phyloP scores from a whole-genome alignment of 1,140 invertebrate genomes.

The Leptinotarsa lineolata region DNA sequence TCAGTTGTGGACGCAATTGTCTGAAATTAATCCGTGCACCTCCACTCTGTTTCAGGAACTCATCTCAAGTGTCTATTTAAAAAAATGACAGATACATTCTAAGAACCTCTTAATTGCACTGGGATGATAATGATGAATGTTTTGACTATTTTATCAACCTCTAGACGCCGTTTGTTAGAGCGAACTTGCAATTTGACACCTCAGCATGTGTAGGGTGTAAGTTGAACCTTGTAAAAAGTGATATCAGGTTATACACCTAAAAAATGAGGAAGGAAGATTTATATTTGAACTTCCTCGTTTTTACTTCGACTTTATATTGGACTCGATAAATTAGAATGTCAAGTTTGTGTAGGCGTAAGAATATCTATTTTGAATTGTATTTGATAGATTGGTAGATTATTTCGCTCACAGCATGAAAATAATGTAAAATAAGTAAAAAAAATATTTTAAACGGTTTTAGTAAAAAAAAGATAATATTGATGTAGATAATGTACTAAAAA shows the following conservation, averaged over 20 bases:
- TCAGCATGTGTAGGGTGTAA: slow-evolving; percentile 8
- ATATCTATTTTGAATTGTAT: too few relatives aligned
- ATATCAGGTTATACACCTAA: neutral
- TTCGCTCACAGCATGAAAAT: too few relatives aligned
- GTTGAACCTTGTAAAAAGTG: neutral
- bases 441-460: too few relatives aligned
- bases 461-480: too few relatives aligned
- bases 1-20: too few relatives aligned
- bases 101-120: slow-evolving; percentile 1
- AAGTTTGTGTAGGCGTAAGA: neutral
- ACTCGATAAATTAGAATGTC: neutral
- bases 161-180: neutral
- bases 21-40: too few relatives aligned
- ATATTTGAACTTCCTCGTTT: slow-evolving; percentile 1
- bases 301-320: neutral
- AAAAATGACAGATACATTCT: neutral
- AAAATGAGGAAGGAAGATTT: slow-evolving; percentile 1
- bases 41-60: neutral
- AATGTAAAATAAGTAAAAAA: too few relatives aligned
- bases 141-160: neutral
- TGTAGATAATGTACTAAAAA: too few relatives aligned
- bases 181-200: neutral
- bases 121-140: neutral
- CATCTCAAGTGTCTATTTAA: neutral
- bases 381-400: too few relatives aligned